Evolutionary conservation across 2,888 invertebrate species (phyloP).

Genomic region (Gymnosoma rotundatum): DNA sequence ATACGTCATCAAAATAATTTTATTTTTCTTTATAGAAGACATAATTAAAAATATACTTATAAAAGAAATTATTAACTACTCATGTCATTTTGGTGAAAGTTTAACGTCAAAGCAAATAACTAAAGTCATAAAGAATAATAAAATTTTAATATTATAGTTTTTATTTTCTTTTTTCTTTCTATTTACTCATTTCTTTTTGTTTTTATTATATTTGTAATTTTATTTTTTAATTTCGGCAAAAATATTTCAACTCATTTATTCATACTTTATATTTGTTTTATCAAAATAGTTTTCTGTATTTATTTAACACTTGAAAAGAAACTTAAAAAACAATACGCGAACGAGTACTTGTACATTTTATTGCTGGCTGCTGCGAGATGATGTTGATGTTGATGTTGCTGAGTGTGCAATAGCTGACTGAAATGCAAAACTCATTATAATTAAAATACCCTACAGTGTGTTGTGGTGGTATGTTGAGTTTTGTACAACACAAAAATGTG

Average conservation of each 20-base stretch:
- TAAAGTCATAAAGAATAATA: conserved; percentile 36
- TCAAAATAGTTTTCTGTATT: conserved; percentile 57
- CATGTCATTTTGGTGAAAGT: conserved; percentile 18
- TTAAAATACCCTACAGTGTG: conserved; percentile 17
- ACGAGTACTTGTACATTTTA: conserved; percentile 6
- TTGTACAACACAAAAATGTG: too few species aligned
- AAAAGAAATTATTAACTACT: conserved; percentile 22
- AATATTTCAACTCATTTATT: conserved; percentile 34
- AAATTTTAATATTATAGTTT: conserved; percentile 48
- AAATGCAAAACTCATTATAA: conserved; percentile 47
- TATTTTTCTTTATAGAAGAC: background rate
- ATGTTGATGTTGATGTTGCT: background rate
- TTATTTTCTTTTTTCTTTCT: conserved; percentile 2
- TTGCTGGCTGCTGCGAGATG: background rate
- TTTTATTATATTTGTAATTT: background rate
- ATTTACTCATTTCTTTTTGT: conserved; percentile 3
- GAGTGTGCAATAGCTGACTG: conserved; percentile 6
- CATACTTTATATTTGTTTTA: conserved; percentile 39
- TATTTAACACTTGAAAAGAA: conserved; percentile 58
- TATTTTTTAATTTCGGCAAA: conserved; percentile 12
- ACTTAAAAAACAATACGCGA: conserved; percentile 38
- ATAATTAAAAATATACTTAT: background rate
- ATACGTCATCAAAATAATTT: background rate
- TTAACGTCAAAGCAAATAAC: conserved; percentile 14
- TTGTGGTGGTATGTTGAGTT: background rate